Evolutionary conservation across 1,140 invertebrate species (phyloP).

Genomic region (Lineus longissimus): DNA sequence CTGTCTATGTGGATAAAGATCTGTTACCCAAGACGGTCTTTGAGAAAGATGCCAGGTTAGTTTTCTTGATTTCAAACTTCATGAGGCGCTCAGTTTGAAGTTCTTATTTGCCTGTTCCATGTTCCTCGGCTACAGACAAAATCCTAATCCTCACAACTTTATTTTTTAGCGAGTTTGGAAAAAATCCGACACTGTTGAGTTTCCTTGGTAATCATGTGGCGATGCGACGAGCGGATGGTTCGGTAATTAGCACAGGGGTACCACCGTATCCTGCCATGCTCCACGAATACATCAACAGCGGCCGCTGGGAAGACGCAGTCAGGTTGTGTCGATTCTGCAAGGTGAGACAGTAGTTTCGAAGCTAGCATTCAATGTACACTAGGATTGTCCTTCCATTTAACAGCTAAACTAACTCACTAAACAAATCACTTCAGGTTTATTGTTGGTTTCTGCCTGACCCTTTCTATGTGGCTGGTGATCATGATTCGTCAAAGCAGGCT

Average conservation of each 20-base stretch:
- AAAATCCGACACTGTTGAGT: constrained; percentile 70
- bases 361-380: too few species aligned
- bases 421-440: too few species aligned
- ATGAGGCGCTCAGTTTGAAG: too few species aligned
- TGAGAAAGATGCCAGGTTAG: constrained; percentile 64
- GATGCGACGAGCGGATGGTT: constrained; percentile 68
- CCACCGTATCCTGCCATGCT: constrained; percentile 67
- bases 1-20: constrained; percentile 70
- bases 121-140: too few species aligned
- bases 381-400: too few species aligned
- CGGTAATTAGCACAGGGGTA: constrained; percentile 63
- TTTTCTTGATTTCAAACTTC: too few species aligned
- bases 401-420: too few species aligned
- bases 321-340: constrained; percentile 73
- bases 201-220: constrained; percentile 77
- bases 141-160: too few species aligned
- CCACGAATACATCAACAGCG: constrained; percentile 62
- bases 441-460: too few species aligned
- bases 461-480: too few species aligned
- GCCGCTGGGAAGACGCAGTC: constrained; percentile 72
- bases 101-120: too few species aligned
- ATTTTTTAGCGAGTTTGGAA: constrained; percentile 69
- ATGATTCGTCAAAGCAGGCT: too few species aligned
- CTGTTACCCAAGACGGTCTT: constrained; percentile 64
- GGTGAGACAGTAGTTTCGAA: constrained; percentile 55